Evolutionary conservation across 2,113 vertebrate species (phyloP), one percentile per base, ranked within the genome.

Genomic region (Zosterops borbonicus): DNA sequence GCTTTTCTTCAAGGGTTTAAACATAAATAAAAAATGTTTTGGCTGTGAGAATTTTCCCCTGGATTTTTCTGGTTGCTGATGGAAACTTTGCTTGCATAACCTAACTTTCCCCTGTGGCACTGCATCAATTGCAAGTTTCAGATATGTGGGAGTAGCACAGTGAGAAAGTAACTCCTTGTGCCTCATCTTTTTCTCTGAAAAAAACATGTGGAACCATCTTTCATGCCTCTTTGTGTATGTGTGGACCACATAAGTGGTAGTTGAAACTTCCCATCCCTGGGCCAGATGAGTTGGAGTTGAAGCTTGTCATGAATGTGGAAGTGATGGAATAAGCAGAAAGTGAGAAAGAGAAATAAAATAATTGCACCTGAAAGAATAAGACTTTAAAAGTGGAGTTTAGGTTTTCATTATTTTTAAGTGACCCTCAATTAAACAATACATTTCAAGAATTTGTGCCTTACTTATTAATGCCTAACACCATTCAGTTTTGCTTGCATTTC

Each of bases 1-100:
- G 27, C 39, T 87, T 74, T 87, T 39, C 29, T 77, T 49, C 28
- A 3, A 50, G 56, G 5, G 5, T 50, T 93, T 84, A 76, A 82
- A 55, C 56, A 81, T 58, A 89, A 91, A 86, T 83, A 39, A 60
- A 77, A 47, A 25, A n/a, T 82, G 12, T 49, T 84, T 83, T 62
- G 47, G 19, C 19, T 70, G 33, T 68, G 21, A 64, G 29, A 24
- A 25, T 39, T 87, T 83, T 53, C 50, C 18, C 33, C 68, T 49
- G 44, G 20, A 20, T 92, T 64, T 52, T 63, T 69, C 59, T 74
- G 11, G 8, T 50, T 90, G 56, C 21, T 49, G 31, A 13, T 84
- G 47, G 68, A 47, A 67, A 14, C 44, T 83, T 58, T 62, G 74
- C 29, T 41, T 78, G 21, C 24, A 24, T 75, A 50, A 52, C 28